Percentiles rank a stretch among this genome's conserved stretches.
These are phyloP conservation scores for Oreocharis arfaki DNA, from an alignment of 2,113 vertebrate species.

Conservation along the genomic window DNA sequence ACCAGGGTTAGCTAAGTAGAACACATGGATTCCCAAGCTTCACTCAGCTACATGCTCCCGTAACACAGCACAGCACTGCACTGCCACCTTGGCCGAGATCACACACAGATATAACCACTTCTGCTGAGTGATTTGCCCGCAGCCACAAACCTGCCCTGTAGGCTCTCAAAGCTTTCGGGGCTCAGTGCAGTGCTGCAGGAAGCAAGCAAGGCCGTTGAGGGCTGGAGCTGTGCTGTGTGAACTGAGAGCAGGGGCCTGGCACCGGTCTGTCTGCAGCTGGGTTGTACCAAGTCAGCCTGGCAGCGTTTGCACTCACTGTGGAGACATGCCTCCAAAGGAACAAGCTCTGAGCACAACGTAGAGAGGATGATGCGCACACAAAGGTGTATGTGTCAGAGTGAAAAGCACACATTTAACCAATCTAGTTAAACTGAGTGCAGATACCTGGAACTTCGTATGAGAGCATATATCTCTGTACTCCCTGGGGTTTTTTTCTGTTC, in stretches of 20 bases:
- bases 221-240: neutral
- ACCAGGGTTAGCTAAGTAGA: neutral
- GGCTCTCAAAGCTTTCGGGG: neutral
- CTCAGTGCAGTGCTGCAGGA: neutral
- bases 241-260: neutral
- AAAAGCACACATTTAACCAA: neutral
- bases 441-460: neutral
- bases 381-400: neutral
- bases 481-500: accelerated
- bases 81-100: accelerated
- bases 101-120: neutral
- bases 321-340: neutral
- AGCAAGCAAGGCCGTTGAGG: neutral
- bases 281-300: neutral
- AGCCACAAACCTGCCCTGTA: neutral
- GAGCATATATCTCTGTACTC: no score
- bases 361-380: neutral
- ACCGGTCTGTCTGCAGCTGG: neutral
- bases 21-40: neutral
- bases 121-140: neutral
- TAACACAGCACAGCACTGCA: neutral
- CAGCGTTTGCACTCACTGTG: accelerated
- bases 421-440: neutral
- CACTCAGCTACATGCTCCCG: neutral
- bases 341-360: neutral